These are phyloP conservation scores for Muschampia plurimacula DNA, from an alignment of 2,888 invertebrate species.

Conservation along the genomic window DNA sequence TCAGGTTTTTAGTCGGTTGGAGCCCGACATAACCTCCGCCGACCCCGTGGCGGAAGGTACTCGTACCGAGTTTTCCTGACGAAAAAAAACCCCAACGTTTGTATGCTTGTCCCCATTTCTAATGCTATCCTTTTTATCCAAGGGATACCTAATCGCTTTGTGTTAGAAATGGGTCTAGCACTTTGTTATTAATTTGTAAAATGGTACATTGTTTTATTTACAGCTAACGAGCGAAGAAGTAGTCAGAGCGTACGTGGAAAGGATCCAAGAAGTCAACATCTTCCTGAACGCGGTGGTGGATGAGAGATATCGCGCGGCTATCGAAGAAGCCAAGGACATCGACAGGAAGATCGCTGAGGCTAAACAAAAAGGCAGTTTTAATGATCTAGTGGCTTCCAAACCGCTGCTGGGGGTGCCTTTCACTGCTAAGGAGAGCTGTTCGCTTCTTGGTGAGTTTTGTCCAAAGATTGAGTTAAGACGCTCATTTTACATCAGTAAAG, in stretches of 20 bases:
- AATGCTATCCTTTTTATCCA: no score
- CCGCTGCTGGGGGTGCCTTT: constrained; percentile 93
- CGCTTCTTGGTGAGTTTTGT: constrained; percentile 86
- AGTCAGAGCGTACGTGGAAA: constrained; percentile 86
- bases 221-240: constrained; percentile 87
- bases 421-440: constrained; percentile 93
- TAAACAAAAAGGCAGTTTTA: constrained; percentile 57
- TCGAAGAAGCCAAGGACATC: constrained; percentile 86
- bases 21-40: no score
- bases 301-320: constrained; percentile 87
- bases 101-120: no score
- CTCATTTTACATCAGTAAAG: no score
- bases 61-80: no score
- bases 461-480: no score
- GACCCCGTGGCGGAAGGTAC: no score
- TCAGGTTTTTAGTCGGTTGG: no score
- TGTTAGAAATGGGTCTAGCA: no score
- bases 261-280: constrained; percentile 88
- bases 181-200: no score
- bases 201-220: neutral
- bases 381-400: constrained; percentile 75
- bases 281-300: constrained; percentile 89
- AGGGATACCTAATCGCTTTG: no score
- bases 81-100: no score
- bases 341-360: constrained; percentile 76